These are phyloP conservation scores for Peromyscus melanophrys DNA, from an alignment of 2,797 vertebrate genomes.

Conservation along the genomic window DNA sequence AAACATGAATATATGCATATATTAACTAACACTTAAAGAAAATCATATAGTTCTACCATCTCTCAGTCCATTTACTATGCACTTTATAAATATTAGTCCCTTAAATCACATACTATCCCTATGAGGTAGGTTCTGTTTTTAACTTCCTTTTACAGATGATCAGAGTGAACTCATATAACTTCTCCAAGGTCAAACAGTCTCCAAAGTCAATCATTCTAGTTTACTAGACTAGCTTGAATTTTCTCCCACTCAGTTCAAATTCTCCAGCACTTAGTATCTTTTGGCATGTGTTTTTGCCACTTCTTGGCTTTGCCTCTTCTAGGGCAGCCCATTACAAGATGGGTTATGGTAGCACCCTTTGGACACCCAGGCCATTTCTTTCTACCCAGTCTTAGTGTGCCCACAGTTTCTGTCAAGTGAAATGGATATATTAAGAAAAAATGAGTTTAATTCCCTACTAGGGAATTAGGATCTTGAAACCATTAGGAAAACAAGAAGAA, in stretches of 20 bases:
- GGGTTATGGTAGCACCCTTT: neutral
- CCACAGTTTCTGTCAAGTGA: neutral
- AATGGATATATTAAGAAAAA: neutral
- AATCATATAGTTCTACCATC: neutral
- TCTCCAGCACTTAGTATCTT: neutral
- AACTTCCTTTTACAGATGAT: neutral
- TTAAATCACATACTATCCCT: neutral
- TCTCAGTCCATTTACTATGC: neutral
- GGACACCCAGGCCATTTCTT: neutral
- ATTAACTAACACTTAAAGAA: neutral
- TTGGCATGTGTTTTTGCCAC: neutral
- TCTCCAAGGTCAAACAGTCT: neutral
- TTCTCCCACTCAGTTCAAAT: neutral
- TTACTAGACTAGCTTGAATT: neutral
- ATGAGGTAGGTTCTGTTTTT: neutral
- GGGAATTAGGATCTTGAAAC: neutral
- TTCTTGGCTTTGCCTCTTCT: neutral
- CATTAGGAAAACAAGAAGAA: neutral
- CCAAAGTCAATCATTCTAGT: neutral
- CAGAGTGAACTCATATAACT: neutral
- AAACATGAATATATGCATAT: neutral
- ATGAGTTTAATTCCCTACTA: neutral
- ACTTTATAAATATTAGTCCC: conserved; percentile 6
- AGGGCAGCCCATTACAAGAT: neutral
- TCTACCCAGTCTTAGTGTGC: neutral